Evolutionary conservation across 1,140 invertebrate species (phyloP), one percentile per base, ranked within the genome.

Genomic region (Drosophila sp.): DNA sequence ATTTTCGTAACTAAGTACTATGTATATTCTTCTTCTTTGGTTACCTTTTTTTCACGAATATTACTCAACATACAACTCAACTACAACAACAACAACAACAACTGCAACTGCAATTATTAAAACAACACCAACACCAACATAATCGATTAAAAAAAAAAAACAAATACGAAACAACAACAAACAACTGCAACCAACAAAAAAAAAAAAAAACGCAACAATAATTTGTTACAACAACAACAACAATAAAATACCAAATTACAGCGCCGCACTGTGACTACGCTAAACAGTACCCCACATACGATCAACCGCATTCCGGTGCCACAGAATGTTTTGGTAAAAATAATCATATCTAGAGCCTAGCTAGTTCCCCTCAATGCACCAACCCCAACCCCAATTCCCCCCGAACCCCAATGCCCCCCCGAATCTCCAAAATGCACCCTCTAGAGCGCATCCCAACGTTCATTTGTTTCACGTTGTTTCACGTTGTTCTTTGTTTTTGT

Each of bases 261-360:
- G 91, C 91, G 91, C 85, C 91, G 91, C 90, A 92, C 91, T 90
- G 90, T 92, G 91, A 92, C 91, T 90, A 92, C 91, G 91, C 91
- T 92, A 90, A 91, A 91, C 91, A 92, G 90, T 90, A 91, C 79
- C 83, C 91, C 91, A 92, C 91, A 92, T 92, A 92, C 91, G 91
- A 91, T 92, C 91, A 92, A 92, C 91, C 91, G 91, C 89, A 92
- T 92, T 87, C 91, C 91, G 91, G 91, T 92, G 77, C 91, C 91
- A 91, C 91, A 92, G 80, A 92, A 92, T 92, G 91, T 92, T 91
- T 92, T 92, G 91, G 91, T 92, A 92, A 92, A 91, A 86, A 84
- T 87, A 87, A 79, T 87, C 76, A 87, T 87, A 80, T 77, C 68
- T 87, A 87, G 83, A 23, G 65, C 70, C 41, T 81, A 78, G 82